A percentile compares a stretch with the other conserved stretches of the same genome.
phyloP scores from a whole-genome alignment of 2,113 vertebrate species.

The Proterorhinus semilunaris region DNA sequence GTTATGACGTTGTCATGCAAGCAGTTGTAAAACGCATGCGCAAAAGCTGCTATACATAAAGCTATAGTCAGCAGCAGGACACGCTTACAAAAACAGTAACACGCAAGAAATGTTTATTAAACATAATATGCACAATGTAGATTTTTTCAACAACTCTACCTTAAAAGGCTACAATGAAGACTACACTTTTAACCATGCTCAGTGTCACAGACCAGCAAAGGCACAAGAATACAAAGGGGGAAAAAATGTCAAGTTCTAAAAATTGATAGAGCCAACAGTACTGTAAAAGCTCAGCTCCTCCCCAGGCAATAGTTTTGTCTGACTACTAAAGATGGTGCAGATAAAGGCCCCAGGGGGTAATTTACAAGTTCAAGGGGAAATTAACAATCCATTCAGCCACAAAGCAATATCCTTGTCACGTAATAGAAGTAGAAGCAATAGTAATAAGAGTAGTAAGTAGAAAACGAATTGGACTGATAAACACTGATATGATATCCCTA shows the following conservation, averaged over 20 bases:
- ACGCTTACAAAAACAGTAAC: not conserved
- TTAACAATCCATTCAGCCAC: not conserved
- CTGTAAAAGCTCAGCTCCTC: not conserved
- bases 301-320: not conserved
- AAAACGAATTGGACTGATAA: not conserved
- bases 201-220: not conserved
- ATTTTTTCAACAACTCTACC: not conserved
- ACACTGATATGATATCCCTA: not conserved
- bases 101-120: not conserved
- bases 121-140: not conserved
- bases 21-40: constrained; percentile 30
- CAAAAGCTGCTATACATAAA: not conserved
- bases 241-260: not conserved
- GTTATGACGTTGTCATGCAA: constrained; percentile 43
- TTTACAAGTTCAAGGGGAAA: not conserved
- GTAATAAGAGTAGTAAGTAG: not conserved
- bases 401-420: not conserved
- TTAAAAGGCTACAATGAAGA: no score
- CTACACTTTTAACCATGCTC: not conserved
- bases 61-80: not conserved
- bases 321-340: not conserved
- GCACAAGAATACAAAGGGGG: not conserved
- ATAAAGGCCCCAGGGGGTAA: not conserved
- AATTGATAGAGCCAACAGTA: not conserved
- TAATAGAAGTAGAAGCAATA: not conserved